Evolutionary conservation across 2,888 invertebrate species (phyloP), one percentile per base, ranked within the genome.

Genomic region (Mylabris sibirica): DNA sequence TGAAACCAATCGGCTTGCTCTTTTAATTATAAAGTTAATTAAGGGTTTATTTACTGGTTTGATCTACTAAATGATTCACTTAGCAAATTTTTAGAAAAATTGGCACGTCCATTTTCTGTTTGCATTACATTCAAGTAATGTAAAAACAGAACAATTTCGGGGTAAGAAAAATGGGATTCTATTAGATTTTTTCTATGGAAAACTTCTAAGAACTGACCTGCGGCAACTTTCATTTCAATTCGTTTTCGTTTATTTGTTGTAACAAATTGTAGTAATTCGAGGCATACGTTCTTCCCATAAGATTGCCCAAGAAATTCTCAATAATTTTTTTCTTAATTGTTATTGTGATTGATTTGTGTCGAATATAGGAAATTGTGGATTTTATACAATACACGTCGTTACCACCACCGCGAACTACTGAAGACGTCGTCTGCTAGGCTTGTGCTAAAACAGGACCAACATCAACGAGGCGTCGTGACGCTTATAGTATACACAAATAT

Each of bases 381-480:
- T 65, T 65, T 5, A 62, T 59, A 71, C 65, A 63, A 74, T 65
- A 71, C 71, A 74, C 68, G 64, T 64, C 63, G 67, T 66, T 71
- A 66, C 74, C 72, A 69, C 68, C 66, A 72, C 71, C 76, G 73
- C 76, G 74, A 75, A 74, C 76, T 74, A 76, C 77, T 76, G 77
- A 75, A 74, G 72, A 74, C 72, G 72, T 64, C 68, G 68, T 62
- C 70, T 70, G 64, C 69, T 73, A 72, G 68, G 72, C 69, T 75
- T 71, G 75, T 74, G 75, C 77, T 77, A 77, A 74, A 76, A 78
- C 78, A 77, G 75, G 74, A 75, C 71, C 77, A 73, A 75, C 78
- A 77, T 77, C 76, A 76, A 71, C 75, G 70, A 65, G 64, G 63
- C 67, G 70, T 70, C 70, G 67, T 70, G 70, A 70, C 70, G 70